Base-by-base conservation (phyloP, 2,113 vertebrate species). In the Trematomus loennbergii region DNA sequence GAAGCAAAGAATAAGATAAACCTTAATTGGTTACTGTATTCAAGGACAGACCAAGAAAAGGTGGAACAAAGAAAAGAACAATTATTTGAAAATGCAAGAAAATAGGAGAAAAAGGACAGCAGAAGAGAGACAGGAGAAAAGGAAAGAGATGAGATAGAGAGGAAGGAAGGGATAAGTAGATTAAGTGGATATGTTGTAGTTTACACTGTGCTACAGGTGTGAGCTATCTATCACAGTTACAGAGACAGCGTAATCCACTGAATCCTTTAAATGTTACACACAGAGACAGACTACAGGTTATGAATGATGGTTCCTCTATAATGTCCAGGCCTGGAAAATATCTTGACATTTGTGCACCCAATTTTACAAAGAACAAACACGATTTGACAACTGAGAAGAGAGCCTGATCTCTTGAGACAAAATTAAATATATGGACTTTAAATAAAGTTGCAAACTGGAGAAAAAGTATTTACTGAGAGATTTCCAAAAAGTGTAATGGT, bases 221-320 rank as follows among this genome's bases (percentile, higher is more conserved):
- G 67, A 59, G 54, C 15, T 0, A 80, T 85, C 58, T 20, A 62
- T 80, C 78, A 85, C 62, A 50, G 61, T 78, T 59, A 67, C 43
- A 64, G 8, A 68, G 66, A 72, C 65, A 64, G 29, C 2, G 40
- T 64, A 81, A 78, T 78, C 58, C 60, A 33, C 33, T 73, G 52
- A 85, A 84, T 87, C 72, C 62, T 75, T 79, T 76, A 82, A 80
- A 63, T 54, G 62, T 66, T 58, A 65, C 1, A 45, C 55, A 61
- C 33, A 72, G 46, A 68, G 61, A 68, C 17, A 15, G 43, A 62
- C 50, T 33, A 4, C 36, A 66, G 55, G 49, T 53, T 54, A 49
- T 64, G 33, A 84, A 22, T 22, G 33, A 63, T n/a, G 58, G 4
- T 7, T 64, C 12, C 25, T 22, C 48, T 54, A 54, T 15, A 63